Evolutionary conservation across 1,140 invertebrate species (phyloP).

Genomic region (Delia radicum): DNA sequence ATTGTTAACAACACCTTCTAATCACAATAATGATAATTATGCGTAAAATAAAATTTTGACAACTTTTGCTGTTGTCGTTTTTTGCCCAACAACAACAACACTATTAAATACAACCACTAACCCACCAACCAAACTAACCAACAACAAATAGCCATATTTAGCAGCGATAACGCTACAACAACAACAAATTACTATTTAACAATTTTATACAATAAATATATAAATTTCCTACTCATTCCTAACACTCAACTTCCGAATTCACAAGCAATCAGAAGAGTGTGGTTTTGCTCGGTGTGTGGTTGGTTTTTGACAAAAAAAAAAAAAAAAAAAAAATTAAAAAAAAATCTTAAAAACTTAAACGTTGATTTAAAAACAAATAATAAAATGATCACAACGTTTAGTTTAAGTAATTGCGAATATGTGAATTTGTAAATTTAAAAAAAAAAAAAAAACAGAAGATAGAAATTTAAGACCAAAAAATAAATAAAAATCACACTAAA

Average conservation of each 20-base stretch:
- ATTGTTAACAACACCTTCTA: too few relatives aligned
- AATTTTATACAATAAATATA: conserved; percentile 6
- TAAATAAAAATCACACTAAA: background rate
- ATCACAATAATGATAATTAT: too few relatives aligned
- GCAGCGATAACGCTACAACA: background rate
- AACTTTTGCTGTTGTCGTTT: too few relatives aligned
- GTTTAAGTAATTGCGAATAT: too few relatives aligned
- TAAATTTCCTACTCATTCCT: conserved; percentile 7
- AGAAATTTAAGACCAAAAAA: background rate
- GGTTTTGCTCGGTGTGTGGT: background rate
- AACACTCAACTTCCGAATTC: conserved; percentile 18
- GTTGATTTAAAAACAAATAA: too few relatives aligned
- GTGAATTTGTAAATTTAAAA: background rate
- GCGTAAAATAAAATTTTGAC: too few relatives aligned
- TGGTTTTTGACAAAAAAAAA: background rate
- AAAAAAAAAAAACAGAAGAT: background rate
- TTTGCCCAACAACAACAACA: too few relatives aligned
- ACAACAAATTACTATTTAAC: background rate
- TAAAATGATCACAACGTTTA: too few relatives aligned
- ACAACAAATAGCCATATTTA: background rate
- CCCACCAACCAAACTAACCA: background rate
- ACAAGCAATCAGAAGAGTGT: background rate
- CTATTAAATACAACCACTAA: too few relatives aligned
- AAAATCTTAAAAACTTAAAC: too few relatives aligned
- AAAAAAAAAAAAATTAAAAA: background rate